Base-by-base conservation (phyloP, 2,797 vertebrate species). In the Parauchenoglanis punctatus region DNA sequence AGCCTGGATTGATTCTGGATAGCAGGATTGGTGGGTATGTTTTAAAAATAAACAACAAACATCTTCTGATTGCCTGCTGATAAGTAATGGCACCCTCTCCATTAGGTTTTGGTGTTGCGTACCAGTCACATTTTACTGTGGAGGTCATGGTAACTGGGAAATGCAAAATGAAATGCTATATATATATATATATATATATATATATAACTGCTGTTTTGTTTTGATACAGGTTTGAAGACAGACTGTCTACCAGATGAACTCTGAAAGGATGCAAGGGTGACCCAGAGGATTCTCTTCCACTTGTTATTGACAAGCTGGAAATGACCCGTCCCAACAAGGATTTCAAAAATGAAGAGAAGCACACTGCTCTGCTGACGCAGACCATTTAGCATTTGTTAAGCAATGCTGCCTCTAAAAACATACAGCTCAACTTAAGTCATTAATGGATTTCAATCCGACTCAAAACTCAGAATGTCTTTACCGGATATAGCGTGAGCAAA, bases 211-310 rank as follows among this genome's bases (percentile, higher is more conserved):
- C 67, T 7, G 31, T 28, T 46, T 82, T 84, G 10, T 61, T 59
- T 61, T 52, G 18, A 77, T 84, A 8, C 73, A 86, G 88, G 75
- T 77, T 40, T 68, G 44, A 68, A 67, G n/a, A 15, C 80, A 17
- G 44, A 54, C 15, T 7, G 31, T 35, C 73, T 54, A 52, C 35
- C 73, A 46, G 52, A 67, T 20, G 68, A 72, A 73, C 28, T 56
- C 46, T 12, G 87, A 18, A 82, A 75, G 20, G 81, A 86, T 61
- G 59, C 8, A 65, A 44, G 52, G 11, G 20, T 70, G 63, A 83
- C 59, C n/a, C 23, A 18, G 20, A 23, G 75, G 58, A 84, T 28
- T 63, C 82, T 54, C 56, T 82, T 54, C 28, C 84, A 85, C 58
- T 68, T 56, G 23, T 25, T 59, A 59, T 70, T 25, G 81, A 76